Conservation (phyloP, 2,113 vertebrate genomes). For the Caranx melampygus region DNA sequence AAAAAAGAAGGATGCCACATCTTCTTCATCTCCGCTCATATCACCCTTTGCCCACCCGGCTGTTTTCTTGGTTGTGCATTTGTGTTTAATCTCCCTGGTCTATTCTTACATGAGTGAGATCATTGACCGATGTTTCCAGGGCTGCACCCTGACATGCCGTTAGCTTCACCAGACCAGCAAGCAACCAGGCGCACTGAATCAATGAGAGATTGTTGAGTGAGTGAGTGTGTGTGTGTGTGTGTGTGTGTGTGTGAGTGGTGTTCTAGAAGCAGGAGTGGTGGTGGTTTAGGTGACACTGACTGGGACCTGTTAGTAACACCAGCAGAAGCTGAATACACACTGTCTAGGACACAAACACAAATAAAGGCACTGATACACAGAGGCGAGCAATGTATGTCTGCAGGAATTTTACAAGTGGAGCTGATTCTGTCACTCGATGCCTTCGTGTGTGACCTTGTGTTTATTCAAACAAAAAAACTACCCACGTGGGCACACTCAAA, state of each 20-base stretch:
- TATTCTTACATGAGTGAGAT: slow-evolving; percentile 66
- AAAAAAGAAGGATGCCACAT: neutral
- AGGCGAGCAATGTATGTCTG: neutral
- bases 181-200: slow-evolving; percentile 47
- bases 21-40: slow-evolving; percentile 22
- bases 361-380: neutral
- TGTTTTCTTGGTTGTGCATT: slow-evolving; percentile 59
- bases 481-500: slow-evolving; percentile 11
- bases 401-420: slow-evolving; percentile 10
- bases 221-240: neutral
- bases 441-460: slow-evolving; percentile 21
- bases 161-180: slow-evolving; percentile 30
- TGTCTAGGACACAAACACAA: neutral
- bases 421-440: slow-evolving; percentile 16
- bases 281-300: slow-evolving; percentile 16
- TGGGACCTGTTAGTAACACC: slow-evolving; percentile 22
- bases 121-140: slow-evolving; percentile 60
- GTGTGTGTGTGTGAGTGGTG: neutral
- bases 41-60: neutral
- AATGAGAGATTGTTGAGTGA: slow-evolving; percentile 41
- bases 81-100: slow-evolving; percentile 65
- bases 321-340: neutral
- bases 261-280: neutral
- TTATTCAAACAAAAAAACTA: slow-evolving; percentile 10
- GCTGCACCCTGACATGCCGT: slow-evolving; percentile 38